Evolutionary conservation across 2,113 vertebrate species (phyloP).

Genomic region (Gasterosteus aculeatus): DNA sequence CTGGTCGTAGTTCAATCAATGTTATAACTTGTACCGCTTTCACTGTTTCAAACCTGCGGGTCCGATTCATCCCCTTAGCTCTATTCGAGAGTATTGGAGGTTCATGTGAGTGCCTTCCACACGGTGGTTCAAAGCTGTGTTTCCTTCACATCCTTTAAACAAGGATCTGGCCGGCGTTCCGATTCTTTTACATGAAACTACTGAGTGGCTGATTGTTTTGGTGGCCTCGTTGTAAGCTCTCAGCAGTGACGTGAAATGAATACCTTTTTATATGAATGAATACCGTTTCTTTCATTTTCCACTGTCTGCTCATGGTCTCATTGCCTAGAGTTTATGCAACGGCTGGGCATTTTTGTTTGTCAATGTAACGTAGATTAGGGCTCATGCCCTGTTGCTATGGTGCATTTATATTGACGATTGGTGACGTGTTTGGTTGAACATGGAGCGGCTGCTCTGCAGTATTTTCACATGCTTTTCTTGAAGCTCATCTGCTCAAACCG

Average conservation of each 20-base stretch:
- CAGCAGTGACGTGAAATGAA: neutral
- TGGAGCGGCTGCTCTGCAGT: neutral
- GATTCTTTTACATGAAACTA: neutral
- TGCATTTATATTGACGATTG: neutral
- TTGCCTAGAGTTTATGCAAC: neutral
- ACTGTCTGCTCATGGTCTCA: neutral
- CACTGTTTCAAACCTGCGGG: neutral
- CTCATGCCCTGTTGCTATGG: neutral
- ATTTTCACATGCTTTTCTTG: neutral
- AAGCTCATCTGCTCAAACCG: neutral
- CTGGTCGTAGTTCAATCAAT: neutral
- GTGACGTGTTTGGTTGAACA: neutral
- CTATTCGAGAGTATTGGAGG: neutral
- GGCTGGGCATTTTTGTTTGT: neutral
- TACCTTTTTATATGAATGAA: no score
- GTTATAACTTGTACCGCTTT: neutral
- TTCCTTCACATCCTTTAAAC: constrained; percentile 4
- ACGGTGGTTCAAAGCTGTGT: neutral
- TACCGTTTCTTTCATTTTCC: neutral
- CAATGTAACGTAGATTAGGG: neutral
- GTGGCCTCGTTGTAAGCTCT: constrained; percentile 14
- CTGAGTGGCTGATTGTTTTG: neutral
- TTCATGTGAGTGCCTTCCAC: neutral
- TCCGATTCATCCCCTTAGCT: constrained; percentile 10
- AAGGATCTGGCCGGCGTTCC: neutral